A percentile compares a stretch with the other conserved stretches of the same genome.
phyloP scores from a whole-genome alignment of 2,113 vertebrate genomes.

The Etia nguti region DNA sequence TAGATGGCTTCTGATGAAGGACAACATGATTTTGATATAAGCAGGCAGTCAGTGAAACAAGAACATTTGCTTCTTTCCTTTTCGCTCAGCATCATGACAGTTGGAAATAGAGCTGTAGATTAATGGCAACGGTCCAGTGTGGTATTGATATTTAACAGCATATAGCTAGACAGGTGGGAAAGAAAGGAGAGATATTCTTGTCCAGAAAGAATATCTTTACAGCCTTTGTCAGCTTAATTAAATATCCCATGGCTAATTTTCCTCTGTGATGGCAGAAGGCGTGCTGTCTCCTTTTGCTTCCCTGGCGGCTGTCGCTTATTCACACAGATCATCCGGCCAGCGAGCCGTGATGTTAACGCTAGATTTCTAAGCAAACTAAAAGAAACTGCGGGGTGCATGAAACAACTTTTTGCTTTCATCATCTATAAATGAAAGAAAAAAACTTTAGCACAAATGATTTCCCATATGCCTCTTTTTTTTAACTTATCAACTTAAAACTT shows the following conservation, averaged over 20 bases:
- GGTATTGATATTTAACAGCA: neutral
- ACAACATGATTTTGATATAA: neutral
- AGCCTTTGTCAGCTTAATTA: neutral
- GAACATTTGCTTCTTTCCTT: neutral
- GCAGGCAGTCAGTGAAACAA: neutral
- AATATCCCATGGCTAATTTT: constrained; percentile 10
- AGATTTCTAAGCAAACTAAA: neutral
- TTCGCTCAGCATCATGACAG: neutral
- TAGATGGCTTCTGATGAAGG: neutral
- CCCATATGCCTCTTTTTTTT: neutral
- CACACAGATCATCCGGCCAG: neutral
- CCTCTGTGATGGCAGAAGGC: neutral
- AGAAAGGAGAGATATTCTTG: neutral
- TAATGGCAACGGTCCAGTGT: neutral
- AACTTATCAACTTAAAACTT: neutral
- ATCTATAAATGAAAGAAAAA: neutral
- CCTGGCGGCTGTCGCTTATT: neutral
- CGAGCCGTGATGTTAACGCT: neutral
- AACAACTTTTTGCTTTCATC: neutral
- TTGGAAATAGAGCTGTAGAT: constrained; percentile 6
- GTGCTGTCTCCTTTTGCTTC: neutral
- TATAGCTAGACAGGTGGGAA: neutral
- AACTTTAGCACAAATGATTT: neutral
- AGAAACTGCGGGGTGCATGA: neutral
- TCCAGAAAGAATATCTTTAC: neutral